A percentile compares a stretch with the other conserved stretches of the same genome.
Evolutionary conservation across 1,140 invertebrate genomes (phyloP).

Genomic region (Drosophila kepulauana): DNA sequence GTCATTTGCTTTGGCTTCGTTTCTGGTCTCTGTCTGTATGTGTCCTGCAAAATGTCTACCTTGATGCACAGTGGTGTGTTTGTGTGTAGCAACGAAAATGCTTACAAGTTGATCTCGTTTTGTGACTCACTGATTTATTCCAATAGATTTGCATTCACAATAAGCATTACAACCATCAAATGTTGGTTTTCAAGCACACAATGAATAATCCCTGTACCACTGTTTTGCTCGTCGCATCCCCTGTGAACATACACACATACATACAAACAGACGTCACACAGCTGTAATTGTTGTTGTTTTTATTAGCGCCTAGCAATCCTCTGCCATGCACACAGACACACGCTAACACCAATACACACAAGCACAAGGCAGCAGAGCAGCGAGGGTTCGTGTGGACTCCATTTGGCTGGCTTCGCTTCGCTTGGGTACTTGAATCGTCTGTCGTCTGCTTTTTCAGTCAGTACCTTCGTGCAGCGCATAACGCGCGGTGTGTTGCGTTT

Average conservation of each 20-base stretch:
- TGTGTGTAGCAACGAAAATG: neutral
- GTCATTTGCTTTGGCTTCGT: conserved; percentile 70
- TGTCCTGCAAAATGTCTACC: conserved; percentile 71
- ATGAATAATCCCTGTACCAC: conserved; percentile 45
- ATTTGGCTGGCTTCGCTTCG: conserved; percentile 73
- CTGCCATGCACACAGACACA: conserved; percentile 29
- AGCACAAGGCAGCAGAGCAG: neutral
- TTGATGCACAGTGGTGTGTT: conserved; percentile 44
- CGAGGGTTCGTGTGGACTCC: conserved; percentile 68
- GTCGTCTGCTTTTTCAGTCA: conserved; percentile 65
- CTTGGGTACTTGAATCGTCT: conserved; percentile 55
- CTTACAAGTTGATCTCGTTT: conserved; percentile 3
- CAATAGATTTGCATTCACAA: neutral
- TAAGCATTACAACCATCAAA: conserved; percentile 1
- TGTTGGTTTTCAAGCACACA: conserved; percentile 1
- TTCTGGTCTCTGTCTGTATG: conserved; percentile 27
- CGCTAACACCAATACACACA: conserved; percentile 17
- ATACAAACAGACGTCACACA: conserved; percentile 52
- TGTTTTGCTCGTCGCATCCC: conserved; percentile 30
- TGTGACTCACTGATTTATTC: neutral
- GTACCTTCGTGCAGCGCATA: conserved; percentile 79
- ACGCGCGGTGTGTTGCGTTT: conserved; percentile 70
- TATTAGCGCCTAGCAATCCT: conserved; percentile 55
- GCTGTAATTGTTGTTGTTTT: conserved; percentile 77
- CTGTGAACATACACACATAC: conserved; percentile 28